Base-by-base conservation (phyloP, 2,113 vertebrate genomes). In the Myotis yumanensis region DNA sequence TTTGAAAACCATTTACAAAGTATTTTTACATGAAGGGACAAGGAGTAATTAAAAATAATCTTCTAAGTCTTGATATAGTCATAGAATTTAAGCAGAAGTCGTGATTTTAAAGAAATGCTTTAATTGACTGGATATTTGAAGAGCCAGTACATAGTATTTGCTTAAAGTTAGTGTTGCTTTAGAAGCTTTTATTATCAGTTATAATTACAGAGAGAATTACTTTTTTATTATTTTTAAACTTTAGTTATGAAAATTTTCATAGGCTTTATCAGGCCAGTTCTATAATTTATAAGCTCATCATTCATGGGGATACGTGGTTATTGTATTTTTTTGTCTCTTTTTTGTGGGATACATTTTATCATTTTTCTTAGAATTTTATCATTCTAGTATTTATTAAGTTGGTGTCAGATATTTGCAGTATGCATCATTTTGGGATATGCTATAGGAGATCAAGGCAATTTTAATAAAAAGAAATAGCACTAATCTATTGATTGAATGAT, bases 361-460 rank as follows among this genome's bases (percentile, higher is more conserved):
- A 59, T 90, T 96, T 97, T 96, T 94, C 95, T 97, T 96, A 93
- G 91, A 95, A 92, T 95, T 96, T 94, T 82, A 93, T 96, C 59
- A 86, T 32, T 69, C 40, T 43, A 88, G 52, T 43, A 95, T 96
- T 91, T 89, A 91, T 97, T 97, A 37, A 87, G 37, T 95, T 75
- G 51, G 5, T 93, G 89, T 46, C 43, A 92, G 77, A 96, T 86
- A 92, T 96, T 97, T 96, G 91, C 28, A 68, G 46, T 89, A 40
- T 92, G 54, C 43, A 86, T 96, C 89, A 81, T 92, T 64, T 95
- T 72, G 52, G 37, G 11, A 23, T 57, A 35, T 79, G 22, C 17
- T 90, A 32, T 69, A 11, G 52, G 88, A 97, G 79, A 79, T 16
- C 51, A 81, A 88, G 28, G 35, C 86, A 93, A 77, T 93, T 98